Conservation (phyloP, 2,888 invertebrate species). For the Therioaphis trifolii region DNA sequence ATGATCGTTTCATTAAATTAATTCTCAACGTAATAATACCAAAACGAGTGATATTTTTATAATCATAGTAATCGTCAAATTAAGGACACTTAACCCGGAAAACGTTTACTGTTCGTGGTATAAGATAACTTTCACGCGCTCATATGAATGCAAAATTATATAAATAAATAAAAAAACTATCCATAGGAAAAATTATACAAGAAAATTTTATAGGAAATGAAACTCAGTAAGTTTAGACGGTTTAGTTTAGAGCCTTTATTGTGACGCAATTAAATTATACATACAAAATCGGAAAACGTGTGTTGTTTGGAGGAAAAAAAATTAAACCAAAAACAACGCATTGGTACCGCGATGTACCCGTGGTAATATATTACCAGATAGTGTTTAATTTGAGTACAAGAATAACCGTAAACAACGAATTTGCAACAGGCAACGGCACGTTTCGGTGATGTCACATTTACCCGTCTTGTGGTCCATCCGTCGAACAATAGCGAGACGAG, state of each 20-base stretch:
- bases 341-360: neutral
- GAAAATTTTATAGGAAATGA: neutral
- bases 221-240: neutral
- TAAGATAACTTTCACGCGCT: neutral
- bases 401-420: conserved; percentile 5
- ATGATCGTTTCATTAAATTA: no score
- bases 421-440: conserved; percentile 32
- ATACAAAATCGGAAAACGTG: neutral
- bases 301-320: neutral
- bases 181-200: neutral
- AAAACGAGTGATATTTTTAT: no score
- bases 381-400: neutral
- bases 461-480: conserved; percentile 39
- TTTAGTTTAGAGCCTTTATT: neutral
- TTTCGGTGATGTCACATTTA: conserved; percentile 59
- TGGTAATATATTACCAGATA: neutral
- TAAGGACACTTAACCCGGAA: no score
- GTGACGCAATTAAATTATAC: conserved; percentile 13
- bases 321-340: neutral
- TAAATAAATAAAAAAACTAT: neutral
- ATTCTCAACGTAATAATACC: no score
- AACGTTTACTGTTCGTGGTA: no score
- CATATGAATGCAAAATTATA: neutral
- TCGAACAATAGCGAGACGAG: conserved; percentile 52
- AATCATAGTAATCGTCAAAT: no score